phyloP scores from a whole-genome alignment of 2,888 invertebrate genomes.

The Lasioglossum malachurum region DNA sequence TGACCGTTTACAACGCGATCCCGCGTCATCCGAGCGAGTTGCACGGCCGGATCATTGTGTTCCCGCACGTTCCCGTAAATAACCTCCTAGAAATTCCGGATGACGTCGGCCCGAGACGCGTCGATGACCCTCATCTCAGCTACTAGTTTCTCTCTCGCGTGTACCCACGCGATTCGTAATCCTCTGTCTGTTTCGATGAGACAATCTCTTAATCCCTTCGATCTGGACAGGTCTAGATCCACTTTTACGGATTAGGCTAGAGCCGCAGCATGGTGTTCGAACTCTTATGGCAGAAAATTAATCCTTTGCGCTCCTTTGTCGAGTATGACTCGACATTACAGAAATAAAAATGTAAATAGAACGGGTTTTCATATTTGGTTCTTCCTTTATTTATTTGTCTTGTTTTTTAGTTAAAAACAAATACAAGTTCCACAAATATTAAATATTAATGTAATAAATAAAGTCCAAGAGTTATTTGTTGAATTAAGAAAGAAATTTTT shows the following conservation, averaged over 20 bases:
- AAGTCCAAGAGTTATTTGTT: no score
- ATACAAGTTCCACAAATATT: no score
- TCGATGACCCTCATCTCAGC: slow-evolving; percentile 30
- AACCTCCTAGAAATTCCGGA: slow-evolving; percentile 43
- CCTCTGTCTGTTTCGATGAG: not conserved
- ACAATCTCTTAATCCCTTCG: not conserved
- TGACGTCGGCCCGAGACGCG: slow-evolving; percentile 29
- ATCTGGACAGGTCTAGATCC: not conserved
- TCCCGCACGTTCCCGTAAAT: slow-evolving; percentile 40
- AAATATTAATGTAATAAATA: no score
- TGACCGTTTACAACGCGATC: slow-evolving; percentile 59
- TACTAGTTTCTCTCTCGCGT: not conserved
- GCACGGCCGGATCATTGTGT: slow-evolving; percentile 26
- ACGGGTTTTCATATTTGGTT: no score
- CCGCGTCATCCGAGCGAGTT: slow-evolving; percentile 47
- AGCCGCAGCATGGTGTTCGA: not conserved
- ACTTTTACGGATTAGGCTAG: not conserved
- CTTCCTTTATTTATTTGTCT: no score
- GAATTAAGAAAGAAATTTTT: no score
- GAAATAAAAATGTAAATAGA: no score
- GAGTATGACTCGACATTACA: no score
- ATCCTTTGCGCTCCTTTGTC: no score
- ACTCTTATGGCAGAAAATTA: not conserved
- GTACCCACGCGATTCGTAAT: not conserved
- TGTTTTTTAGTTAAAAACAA: no score